phyloP scores from a whole-genome alignment of 2,113 vertebrate species.

The Zosterops lateralis region DNA sequence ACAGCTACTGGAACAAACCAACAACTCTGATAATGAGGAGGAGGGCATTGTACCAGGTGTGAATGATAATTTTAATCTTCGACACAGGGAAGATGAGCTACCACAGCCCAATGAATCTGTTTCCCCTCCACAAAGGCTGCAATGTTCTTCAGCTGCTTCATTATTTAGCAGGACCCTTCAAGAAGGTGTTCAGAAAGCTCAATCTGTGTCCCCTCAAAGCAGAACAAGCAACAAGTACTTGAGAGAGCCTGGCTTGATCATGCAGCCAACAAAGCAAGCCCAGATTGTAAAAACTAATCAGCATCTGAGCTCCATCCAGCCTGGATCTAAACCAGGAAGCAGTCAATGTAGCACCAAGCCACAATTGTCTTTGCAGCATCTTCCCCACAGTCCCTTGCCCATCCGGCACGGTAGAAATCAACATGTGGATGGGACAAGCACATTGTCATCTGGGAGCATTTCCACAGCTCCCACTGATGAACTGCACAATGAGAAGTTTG shows the following conservation, averaged over 20 bases:
- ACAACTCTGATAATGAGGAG: constrained; percentile 84
- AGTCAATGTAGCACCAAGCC: constrained; percentile 61
- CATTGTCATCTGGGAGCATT: neutral
- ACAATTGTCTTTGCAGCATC: constrained; percentile 73
- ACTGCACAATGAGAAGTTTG: constrained; percentile 67
- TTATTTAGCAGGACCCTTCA: constrained; percentile 76
- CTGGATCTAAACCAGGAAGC: constrained; percentile 51
- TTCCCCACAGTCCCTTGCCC: constrained; percentile 83
- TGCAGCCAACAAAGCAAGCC: constrained; percentile 91
- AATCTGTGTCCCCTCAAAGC: constrained; percentile 74
- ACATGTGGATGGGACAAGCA: constrained; percentile 37
- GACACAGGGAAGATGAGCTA: constrained; percentile 72
- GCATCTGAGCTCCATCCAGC: constrained; percentile 82
- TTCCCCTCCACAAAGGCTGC: constrained; percentile 69
- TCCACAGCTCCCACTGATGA: neutral
- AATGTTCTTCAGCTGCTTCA: constrained; percentile 45
- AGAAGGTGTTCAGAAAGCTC: constrained; percentile 75
- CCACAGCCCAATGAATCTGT: constrained; percentile 31
- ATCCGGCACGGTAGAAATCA: constrained; percentile 67
- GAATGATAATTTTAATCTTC: constrained; percentile 56
- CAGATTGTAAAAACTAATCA: constrained; percentile 96
- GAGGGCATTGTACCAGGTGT: constrained; percentile 57
- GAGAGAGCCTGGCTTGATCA: constrained; percentile 80
- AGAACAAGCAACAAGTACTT: constrained; percentile 70
- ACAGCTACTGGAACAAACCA: constrained; percentile 57